Conservation (phyloP, 2,888 invertebrate species). For the Andrena hattorfiana region DNA sequence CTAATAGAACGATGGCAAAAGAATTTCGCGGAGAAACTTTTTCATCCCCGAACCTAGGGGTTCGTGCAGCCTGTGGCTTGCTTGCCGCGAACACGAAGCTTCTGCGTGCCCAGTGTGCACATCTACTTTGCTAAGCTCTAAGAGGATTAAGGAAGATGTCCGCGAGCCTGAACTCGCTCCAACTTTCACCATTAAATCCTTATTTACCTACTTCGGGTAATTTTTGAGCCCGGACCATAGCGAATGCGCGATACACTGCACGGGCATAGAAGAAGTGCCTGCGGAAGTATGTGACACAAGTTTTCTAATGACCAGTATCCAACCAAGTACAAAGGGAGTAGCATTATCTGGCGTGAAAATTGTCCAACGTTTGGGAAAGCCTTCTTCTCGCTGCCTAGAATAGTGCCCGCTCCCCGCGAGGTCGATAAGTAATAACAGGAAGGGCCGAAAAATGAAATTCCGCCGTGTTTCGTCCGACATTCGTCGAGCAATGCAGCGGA, state of each 20-base stretch:
- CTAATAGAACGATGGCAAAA: neutral
- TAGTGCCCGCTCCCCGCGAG: too few species aligned
- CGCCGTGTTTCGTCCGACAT: too few species aligned
- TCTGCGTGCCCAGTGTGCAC: neutral
- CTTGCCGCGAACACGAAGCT: neutral
- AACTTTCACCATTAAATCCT: neutral
- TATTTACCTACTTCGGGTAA: constrained; percentile 15
- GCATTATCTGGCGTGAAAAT: too few species aligned
- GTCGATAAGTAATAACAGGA: too few species aligned
- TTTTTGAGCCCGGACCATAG: neutral
- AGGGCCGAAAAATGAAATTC: too few species aligned
- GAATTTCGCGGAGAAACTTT: constrained; percentile 10
- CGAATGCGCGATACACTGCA: neutral
- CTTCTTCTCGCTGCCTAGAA: too few species aligned
- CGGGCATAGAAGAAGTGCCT: neutral
- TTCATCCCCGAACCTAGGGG: neutral
- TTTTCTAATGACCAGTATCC: too few species aligned
- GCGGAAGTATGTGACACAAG: neutral
- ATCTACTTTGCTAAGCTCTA: neutral
- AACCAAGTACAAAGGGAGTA: too few species aligned
- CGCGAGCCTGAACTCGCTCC: neutral
- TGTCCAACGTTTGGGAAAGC: too few species aligned
- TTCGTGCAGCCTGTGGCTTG: neutral
- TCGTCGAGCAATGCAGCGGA: too few species aligned
- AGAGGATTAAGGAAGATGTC: constrained; percentile 23